Percentiles rank a stretch among this genome's conserved stretches.
Evolutionary conservation across 1,140 invertebrate genomes (phyloP).

Genomic region (Euura lappo): DNA sequence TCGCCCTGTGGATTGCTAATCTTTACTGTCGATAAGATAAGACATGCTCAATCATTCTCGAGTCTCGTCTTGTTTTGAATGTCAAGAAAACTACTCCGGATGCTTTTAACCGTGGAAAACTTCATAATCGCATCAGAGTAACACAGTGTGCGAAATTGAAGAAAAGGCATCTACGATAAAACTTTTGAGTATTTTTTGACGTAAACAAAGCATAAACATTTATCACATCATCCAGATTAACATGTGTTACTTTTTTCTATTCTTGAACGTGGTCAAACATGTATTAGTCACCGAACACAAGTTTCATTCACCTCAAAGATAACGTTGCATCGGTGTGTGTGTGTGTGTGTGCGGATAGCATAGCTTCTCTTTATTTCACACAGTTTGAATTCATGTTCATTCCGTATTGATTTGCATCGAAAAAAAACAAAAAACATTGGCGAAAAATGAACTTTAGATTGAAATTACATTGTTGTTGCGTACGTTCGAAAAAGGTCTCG

Average conservation of each 20-base stretch:
- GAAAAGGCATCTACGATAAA: too few species aligned
- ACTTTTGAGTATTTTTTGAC: too few species aligned
- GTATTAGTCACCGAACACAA: neutral
- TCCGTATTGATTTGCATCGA: too few species aligned
- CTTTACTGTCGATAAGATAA: constrained; percentile 9
- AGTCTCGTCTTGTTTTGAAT: constrained; percentile 10
- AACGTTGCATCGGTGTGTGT: too few species aligned
- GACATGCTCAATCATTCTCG: neutral
- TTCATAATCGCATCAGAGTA: too few species aligned
- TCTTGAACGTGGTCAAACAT: neutral
- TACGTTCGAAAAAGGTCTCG: constrained; percentile 43
- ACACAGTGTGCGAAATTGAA: too few species aligned
- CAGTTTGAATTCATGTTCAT: too few species aligned
- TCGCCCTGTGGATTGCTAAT: constrained; percentile 8
- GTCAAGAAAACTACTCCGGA: neutral
- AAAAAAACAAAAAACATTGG: too few species aligned
- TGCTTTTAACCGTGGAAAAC: too few species aligned
- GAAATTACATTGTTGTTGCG: constrained; percentile 1
- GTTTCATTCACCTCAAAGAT: neutral
- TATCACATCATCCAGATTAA: neutral
- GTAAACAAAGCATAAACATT: too few species aligned
- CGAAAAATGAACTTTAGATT: constrained; percentile 8
- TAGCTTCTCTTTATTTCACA: too few species aligned
- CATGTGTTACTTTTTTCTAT: neutral
- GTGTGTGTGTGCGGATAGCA: too few species aligned